Evolutionary conservation across 2,113 vertebrate species (phyloP), one percentile per base, ranked within the genome.

Genomic region (Plectropomus leopardus): DNA sequence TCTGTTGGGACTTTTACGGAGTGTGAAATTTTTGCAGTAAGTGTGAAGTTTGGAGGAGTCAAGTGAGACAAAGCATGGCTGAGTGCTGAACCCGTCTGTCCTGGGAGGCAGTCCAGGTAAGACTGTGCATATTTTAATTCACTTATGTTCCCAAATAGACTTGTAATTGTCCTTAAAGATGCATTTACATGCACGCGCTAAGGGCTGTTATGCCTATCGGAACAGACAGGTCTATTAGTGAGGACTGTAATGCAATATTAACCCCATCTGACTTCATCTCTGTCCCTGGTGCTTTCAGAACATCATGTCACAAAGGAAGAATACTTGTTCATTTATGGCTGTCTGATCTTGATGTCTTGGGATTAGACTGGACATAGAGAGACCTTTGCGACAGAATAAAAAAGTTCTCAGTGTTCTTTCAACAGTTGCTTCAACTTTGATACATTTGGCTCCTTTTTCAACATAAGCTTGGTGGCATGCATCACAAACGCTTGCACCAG

Each of bases 81-180:
- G 75, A 82, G 89, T 85, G 65, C 34, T 92, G 70, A 92, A 84
- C 19, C 30, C 16, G 54, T 84, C 70, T 50, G 59, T 79, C 61
- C 63, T 59, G 80, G 51, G 78, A 89, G 64, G 55, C 57, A 70
- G 63, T 57, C 45, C 87, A 95, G 94, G 94, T 95, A 93, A 93
- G 88, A 64, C 28, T 54, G 2, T 14, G 5, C 48, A 3, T 42
- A 1, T 51, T 30, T 5, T 44, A 23, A n/a, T 47, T 65, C 45
- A 44, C 23, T 19, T 45, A 13, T 36, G 36, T 42, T 59, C 5
- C 1, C 5, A 44, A 3, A 40, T 26, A 44, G 10, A 59, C 40
- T 53, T 32, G 21, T 11, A 50, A 44, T 26, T 53, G 5, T 34
- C 8, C 21, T 1, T 11, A 15, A 28, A 53, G 7, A 44, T 28